Conservation (phyloP, 2,113 vertebrate genomes). For the western clawed frog (Xenopus tropicalis) region UCB_Xtro_10.0 CM004445.2:47255001-47255500, state of each 20-base stretch:
- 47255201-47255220: slow-evolving; percentile 9
- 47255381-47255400: slow-evolving; percentile 38
- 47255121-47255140: slow-evolving; percentile 2
- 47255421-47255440: slow-evolving; percentile 38
- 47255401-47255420: slow-evolving; percentile 40
- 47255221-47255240: background rate
- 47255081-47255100: slow-evolving; percentile 2
- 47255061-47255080: background rate
- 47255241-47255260: slow-evolving; percentile 10
- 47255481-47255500: background rate
- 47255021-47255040: background rate
- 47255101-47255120: slow-evolving; percentile 11
- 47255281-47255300: slow-evolving; percentile 14
- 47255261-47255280: slow-evolving; percentile 11
- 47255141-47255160: slow-evolving; percentile 18
- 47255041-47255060: background rate
- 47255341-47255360: slow-evolving; percentile 41
- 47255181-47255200: background rate
- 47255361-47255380: slow-evolving; percentile 39
- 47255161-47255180: slow-evolving; percentile 39
- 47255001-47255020: background rate
- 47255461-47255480: background rate
- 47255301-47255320: slow-evolving; percentile 20
- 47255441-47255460: slow-evolving; percentile 28
- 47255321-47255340: slow-evolving; percentile 30